phyloP scores from a whole-genome alignment of 2,113 vertebrate species.

The Phalacrocorax pelagicus region DNA sequence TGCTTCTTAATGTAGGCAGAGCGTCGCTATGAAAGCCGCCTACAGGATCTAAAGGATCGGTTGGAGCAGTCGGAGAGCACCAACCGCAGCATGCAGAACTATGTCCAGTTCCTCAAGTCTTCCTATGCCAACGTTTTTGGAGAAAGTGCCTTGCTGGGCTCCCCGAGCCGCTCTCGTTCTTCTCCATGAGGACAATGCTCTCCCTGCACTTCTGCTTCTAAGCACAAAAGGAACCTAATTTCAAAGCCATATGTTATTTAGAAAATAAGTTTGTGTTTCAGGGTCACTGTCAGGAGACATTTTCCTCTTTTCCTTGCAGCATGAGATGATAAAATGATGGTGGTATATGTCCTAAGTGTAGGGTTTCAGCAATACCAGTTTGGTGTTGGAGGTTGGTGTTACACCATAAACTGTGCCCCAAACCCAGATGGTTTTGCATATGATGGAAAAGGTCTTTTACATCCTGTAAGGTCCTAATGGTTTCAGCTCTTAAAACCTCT shows the following conservation, averaged over 20 bases:
- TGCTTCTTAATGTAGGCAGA: slow-evolving; percentile 75
- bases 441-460: background rate
- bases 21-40: slow-evolving; percentile 80
- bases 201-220: background rate
- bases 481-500: background rate
- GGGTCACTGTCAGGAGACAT: background rate
- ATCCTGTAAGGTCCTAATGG: background rate
- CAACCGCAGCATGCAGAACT: slow-evolving; percentile 94
- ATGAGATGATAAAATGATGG: background rate
- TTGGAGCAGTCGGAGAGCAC: slow-evolving; percentile 92
- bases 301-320: background rate
- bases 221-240: background rate
- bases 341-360: background rate
- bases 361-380: background rate
- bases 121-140: slow-evolving; percentile 91
- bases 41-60: slow-evolving; percentile 89
- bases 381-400: background rate
- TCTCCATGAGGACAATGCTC: slow-evolving; percentile 56
- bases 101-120: slow-evolving; percentile 93
- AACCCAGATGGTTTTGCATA: background rate
- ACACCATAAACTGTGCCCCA: background rate
- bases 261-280: background rate
- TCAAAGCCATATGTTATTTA: slow-evolving; percentile 24
- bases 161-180: slow-evolving; percentile 73
- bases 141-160: slow-evolving; percentile 78